Evolutionary conservation across 2,888 invertebrate species (phyloP).

Genomic region (Coleophora deauratella): DNA sequence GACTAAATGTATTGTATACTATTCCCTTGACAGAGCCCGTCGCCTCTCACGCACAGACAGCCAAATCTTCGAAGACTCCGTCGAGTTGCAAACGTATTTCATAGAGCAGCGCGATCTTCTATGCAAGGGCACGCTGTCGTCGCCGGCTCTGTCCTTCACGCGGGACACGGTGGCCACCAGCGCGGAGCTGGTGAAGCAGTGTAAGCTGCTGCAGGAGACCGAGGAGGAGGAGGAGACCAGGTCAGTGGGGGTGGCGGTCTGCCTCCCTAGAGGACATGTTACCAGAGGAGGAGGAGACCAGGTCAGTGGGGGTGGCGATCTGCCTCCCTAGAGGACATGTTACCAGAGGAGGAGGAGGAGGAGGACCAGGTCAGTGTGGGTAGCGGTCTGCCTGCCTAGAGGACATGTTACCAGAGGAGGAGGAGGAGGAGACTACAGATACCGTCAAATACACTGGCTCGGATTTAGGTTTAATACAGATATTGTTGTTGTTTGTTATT

Average conservation of each 20-base stretch:
- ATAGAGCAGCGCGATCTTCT: slow-evolving; percentile 82
- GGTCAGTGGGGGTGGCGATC: slow-evolving; percentile 25
- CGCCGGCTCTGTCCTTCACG: slow-evolving; percentile 90
- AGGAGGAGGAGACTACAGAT: no score
- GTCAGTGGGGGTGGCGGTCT: slow-evolving; percentile 20
- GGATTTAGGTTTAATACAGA: no score
- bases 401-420: no score
- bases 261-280: no score
- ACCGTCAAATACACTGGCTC: no score
- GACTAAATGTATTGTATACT: no score
- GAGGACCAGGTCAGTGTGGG: slow-evolving; percentile 43
- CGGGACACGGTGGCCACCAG: slow-evolving; percentile 82
- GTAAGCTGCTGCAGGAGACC: slow-evolving; percentile 84
- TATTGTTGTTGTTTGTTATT: no score
- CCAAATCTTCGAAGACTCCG: slow-evolving; percentile 95
- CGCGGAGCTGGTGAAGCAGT: slow-evolving; percentile 83
- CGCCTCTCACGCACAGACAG: slow-evolving; percentile 93
- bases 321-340: no score
- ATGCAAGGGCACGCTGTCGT: slow-evolving; percentile 86
- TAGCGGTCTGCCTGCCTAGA: no score
- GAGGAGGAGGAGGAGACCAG: slow-evolving; percentile 83
- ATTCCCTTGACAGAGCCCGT: slow-evolving; percentile 76
- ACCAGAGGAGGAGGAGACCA: slow-evolving; percentile 84
- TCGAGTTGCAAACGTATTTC: slow-evolving; percentile 94
- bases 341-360: slow-evolving; percentile 90